These are phyloP conservation scores for Drosophila carrolli DNA, from an alignment of 1,140 invertebrate species.

Conservation along the genomic window DNA sequence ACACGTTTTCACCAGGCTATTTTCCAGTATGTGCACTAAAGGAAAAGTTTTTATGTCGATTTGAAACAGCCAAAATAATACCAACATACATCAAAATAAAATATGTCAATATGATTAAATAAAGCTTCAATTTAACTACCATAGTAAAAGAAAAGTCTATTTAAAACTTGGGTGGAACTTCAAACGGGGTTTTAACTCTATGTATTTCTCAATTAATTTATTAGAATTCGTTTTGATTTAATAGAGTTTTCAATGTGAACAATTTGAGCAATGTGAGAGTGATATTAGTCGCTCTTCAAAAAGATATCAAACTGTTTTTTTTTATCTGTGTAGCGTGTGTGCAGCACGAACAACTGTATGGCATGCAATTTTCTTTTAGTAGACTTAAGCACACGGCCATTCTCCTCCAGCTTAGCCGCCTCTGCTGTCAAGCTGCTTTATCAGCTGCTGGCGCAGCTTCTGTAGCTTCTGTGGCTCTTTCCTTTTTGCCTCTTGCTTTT, in stretches of 20 bases:
- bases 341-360: constrained; percentile 39
- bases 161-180: too few relatives aligned
- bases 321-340: constrained; percentile 6
- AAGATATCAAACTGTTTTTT: neutral
- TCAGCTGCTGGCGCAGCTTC: constrained; percentile 11
- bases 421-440: constrained; percentile 45
- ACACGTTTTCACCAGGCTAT: constrained; percentile 14
- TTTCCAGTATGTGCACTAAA: neutral
- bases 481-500: neutral
- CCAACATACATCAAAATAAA: too few relatives aligned
- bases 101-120: too few relatives aligned
- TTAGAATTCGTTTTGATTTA: too few relatives aligned
- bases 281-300: neutral
- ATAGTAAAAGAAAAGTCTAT: too few relatives aligned
- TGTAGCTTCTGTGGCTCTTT: neutral
- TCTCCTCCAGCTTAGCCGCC: constrained; percentile 33
- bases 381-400: constrained; percentile 33
- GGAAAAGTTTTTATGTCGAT: neutral
- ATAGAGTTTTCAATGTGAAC: too few relatives aligned
- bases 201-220: too few relatives aligned
- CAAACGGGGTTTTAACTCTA: too few relatives aligned
- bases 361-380: constrained; percentile 66
- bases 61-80: too few relatives aligned
- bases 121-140: too few relatives aligned
- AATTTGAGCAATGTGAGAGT: too few relatives aligned